Evolutionary conservation across 2,113 vertebrate species (phyloP), one percentile per base, ranked within the genome.

Genomic region (Crocuta crocuta): DNA sequence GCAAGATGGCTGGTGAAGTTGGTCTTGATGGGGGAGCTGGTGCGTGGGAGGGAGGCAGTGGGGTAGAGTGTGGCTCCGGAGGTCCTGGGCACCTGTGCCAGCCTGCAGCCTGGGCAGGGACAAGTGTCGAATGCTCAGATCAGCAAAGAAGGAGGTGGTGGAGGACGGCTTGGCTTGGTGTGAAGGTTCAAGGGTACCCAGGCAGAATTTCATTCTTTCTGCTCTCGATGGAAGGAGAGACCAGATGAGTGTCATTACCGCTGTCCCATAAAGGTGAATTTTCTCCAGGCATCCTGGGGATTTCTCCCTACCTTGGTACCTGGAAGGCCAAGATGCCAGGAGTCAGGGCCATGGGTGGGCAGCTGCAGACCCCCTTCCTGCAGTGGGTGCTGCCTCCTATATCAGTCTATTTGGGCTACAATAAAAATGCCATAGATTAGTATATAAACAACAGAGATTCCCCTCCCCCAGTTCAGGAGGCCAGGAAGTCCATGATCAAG

Each of bases 101-200:
- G 24, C 12, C 4, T 16, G 2, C 11, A 8, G 23, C 58, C 7
- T 0, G 8, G 12, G 11, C 28, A 24, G 45, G 66, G n/a, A 19
- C 7, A 19, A 73, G 39, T 24, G n/a, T 50, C 7, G 4, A 24
- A 23, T 0, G 2, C 39, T 8, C 43, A 35, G 61, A 73, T 81
- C 48, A 17, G 15, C 76, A 2, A 26, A 5, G 39, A 26, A 50
- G 33, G 55, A 26, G 21, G n/a, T 2, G 0, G 33, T 24, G 4
- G 7, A 61, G 35, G 45, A 28, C n/a, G 3, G 7, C 19, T 35
- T 31, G 31, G 43, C 68, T 66, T 33, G 45, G 43, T 5, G 21
- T 7, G 66, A 21, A 39, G n/a, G 33, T 26, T 50, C 33, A 53
- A 58, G n/a, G 55, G 23, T 10, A 31, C 50, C 39, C 31, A 28